phyloP scores from a whole-genome alignment of 1,140 invertebrate species.

The Conus ventricosus region DNA sequence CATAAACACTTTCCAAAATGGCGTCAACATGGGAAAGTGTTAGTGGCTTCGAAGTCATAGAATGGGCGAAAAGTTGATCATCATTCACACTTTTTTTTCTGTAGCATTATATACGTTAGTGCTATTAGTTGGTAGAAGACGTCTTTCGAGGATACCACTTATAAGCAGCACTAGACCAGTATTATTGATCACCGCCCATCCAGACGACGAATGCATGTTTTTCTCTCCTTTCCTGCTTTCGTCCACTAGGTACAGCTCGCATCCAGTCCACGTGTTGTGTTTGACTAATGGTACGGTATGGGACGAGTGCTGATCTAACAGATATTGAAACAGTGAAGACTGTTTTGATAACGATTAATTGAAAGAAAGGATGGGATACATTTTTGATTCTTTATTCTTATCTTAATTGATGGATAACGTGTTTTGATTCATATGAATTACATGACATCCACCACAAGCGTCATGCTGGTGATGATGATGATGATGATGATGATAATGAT shows the following conservation, averaged over 20 bases:
- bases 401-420: too few species aligned
- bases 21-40: neutral
- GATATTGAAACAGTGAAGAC: too few species aligned
- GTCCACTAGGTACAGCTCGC: neutral
- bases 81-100: neutral
- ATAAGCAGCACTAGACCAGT: slow-evolving; percentile 71
- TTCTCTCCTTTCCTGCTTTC: slow-evolving; percentile 91
- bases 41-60: neutral
- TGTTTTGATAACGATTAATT: too few species aligned
- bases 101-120: neutral
- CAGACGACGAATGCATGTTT: slow-evolving; percentile 97
- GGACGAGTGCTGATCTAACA: neutral
- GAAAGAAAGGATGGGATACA: too few species aligned
- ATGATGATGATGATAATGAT: too few species aligned
- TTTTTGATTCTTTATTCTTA: too few species aligned
- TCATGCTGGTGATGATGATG: too few species aligned
- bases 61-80: neutral
- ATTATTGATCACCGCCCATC: slow-evolving; percentile 92
- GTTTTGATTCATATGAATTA: too few species aligned
- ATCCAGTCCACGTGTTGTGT: slow-evolving; percentile 77
- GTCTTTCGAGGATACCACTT: too few species aligned
- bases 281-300: slow-evolving; percentile 29
- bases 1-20: neutral
- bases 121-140: neutral
- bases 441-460: too few species aligned